Conservation (phyloP, 2,797 vertebrate species). For the Vultur gryphus region DNA sequence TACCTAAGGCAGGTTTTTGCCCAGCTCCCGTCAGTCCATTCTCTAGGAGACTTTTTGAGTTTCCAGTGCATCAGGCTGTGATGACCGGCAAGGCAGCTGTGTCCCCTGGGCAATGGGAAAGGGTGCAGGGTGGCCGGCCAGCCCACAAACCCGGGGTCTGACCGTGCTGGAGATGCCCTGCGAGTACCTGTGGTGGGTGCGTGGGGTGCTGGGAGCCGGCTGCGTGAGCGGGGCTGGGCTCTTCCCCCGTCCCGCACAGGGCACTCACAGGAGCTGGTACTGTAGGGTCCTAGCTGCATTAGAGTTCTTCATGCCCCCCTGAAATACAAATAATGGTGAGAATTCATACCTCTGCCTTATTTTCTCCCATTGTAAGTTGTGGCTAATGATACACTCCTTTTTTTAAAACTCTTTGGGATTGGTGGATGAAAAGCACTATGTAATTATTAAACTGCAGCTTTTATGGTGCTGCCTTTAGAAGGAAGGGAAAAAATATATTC, state of each 20-base stretch:
- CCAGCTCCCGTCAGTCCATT: not conserved
- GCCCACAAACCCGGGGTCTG: not conserved
- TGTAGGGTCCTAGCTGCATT: not conserved
- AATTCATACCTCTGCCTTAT: not conserved
- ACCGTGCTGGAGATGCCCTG: rapidly evolving
- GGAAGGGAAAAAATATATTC: not conserved
- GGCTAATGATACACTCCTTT: not conserved
- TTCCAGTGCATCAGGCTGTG: not conserved
- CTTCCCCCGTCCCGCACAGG: rapidly evolving
- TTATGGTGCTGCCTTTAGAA: not conserved
- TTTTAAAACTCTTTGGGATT: not conserved
- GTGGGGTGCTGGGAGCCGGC: not conserved
- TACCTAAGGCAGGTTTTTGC: not conserved
- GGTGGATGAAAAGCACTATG: not conserved
- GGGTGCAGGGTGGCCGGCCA: rapidly evolving
- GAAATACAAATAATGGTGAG: not conserved
- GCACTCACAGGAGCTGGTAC: not conserved
- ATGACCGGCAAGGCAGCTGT: not conserved
- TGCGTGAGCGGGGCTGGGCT: not conserved
- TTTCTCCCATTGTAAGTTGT: not conserved
- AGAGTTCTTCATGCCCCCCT: not conserved
- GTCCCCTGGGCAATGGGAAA: not conserved
- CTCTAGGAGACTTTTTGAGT: not conserved
- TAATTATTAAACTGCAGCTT: constrained; percentile 33
- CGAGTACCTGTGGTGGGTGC: not conserved